phyloP scores from a whole-genome alignment of 2,888 invertebrate genomes.

The Cheilosia vernalis region DNA sequence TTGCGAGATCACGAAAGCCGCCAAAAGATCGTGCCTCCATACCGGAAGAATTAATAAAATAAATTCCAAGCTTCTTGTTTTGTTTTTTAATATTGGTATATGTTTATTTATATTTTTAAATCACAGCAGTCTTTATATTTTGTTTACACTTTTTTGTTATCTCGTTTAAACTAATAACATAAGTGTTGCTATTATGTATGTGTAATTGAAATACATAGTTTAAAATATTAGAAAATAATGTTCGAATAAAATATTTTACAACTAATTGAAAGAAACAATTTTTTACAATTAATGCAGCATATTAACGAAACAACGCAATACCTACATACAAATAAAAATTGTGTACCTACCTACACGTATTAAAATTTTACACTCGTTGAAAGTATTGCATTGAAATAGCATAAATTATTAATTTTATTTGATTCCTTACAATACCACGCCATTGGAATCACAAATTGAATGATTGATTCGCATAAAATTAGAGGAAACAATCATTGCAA shows the following conservation, averaged over 20 bases:
- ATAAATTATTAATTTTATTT: background rate
- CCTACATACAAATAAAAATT: slow-evolving; percentile 1
- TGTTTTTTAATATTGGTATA: slow-evolving; percentile 75
- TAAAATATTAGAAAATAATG: slow-evolving; percentile 31
- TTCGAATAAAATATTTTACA: slow-evolving; percentile 47
- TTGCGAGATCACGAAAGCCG: background rate
- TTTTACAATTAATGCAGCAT: slow-evolving; percentile 6
- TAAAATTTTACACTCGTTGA: slow-evolving; percentile 63
- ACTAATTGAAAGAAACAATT: slow-evolving; percentile 34
- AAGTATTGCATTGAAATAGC: slow-evolving; percentile 54
- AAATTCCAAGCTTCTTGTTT: slow-evolving; percentile 1
- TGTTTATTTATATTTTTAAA: slow-evolving; percentile 81
- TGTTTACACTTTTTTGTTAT: slow-evolving; percentile 53
- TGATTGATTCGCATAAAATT: slow-evolving; percentile 33
- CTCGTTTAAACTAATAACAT: slow-evolving; percentile 55
- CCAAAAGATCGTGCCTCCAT: background rate
- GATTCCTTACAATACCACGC: slow-evolving; percentile 49
- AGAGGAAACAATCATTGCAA: slow-evolving; percentile 30
- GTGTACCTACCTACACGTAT: slow-evolving; percentile 22
- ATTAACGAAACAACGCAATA: slow-evolving; percentile 33
- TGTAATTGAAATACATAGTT: slow-evolving; percentile 50
- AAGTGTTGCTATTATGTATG: slow-evolving; percentile 55
- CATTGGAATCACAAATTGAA: slow-evolving; percentile 49
- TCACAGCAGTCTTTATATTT: slow-evolving; percentile 83
- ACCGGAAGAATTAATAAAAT: background rate